Evolutionary conservation across 2,888 invertebrate genomes (phyloP).

Genomic region (Adelphocoris suturalis): DNA sequence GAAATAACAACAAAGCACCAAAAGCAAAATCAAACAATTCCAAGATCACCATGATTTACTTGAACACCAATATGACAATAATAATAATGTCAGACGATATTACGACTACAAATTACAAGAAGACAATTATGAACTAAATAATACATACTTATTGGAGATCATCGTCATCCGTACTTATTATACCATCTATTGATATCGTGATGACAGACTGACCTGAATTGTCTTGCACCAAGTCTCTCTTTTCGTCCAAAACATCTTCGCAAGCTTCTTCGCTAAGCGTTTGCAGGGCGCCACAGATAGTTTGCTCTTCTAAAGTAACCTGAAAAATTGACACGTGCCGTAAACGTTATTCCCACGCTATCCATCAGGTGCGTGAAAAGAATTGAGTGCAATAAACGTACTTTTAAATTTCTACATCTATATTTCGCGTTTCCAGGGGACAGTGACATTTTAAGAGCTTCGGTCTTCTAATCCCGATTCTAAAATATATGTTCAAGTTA

Average conservation of each 20-base stretch:
- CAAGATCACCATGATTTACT: slow-evolving; percentile 6
- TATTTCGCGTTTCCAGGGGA: slow-evolving; percentile 20
- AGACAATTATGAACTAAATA: slow-evolving; percentile 18
- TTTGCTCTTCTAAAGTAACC: slow-evolving; percentile 96
- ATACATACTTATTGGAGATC: background rate
- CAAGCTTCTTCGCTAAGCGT: slow-evolving; percentile 95
- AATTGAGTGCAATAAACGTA: slow-evolving; percentile 2
- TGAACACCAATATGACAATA: slow-evolving; percentile 13
- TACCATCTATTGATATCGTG: slow-evolving; percentile 38
- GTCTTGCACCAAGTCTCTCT: slow-evolving; percentile 56
- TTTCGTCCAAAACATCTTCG: slow-evolving; percentile 90
- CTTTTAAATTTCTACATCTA: slow-evolving; percentile 19
- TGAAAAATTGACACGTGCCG: slow-evolving; percentile 78
- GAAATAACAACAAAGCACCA: too few relatives aligned
- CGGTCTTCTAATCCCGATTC: slow-evolving; percentile 61
- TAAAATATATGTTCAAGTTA: slow-evolving; percentile 41
- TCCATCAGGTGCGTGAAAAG: background rate
- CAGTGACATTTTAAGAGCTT: slow-evolving; percentile 47
- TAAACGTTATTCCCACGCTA: background rate
- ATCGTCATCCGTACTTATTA: background rate
- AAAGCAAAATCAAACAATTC: background rate
- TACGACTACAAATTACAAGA: background rate
- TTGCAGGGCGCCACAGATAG: slow-evolving; percentile 95
- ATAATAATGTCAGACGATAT: background rate
- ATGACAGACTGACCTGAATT: slow-evolving; percentile 70